Conservation (phyloP, 2,888 invertebrate genomes). For the Agrochola lota region DNA sequence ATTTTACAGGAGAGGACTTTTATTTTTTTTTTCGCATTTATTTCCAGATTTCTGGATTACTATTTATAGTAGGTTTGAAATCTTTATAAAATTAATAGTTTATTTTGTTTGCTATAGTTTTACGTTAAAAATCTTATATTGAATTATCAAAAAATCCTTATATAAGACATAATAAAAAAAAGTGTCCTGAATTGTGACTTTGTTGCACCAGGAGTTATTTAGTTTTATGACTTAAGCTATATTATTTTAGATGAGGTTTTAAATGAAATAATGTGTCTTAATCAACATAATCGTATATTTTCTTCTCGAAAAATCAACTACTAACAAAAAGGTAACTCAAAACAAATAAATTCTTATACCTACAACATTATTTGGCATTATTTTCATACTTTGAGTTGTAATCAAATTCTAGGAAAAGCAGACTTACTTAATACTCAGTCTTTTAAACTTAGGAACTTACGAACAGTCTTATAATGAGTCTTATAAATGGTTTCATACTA, state of each 20-base stretch:
- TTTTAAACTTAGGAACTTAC: slow-evolving; percentile 8
- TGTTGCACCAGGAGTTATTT: not conserved
- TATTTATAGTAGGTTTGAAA: too few species aligned
- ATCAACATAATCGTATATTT: slow-evolving; percentile 18
- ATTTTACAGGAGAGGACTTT: too few species aligned
- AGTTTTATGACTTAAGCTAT: not conserved
- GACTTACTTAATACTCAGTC: slow-evolving; percentile 10
- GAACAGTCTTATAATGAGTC: not conserved
- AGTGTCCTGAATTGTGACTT: not conserved
- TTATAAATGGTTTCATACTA: slow-evolving; percentile 12
- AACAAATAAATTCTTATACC: slow-evolving; percentile 35
- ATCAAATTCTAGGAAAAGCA: slow-evolving; percentile 18
- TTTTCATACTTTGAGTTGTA: slow-evolving; percentile 37
- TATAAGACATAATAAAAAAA: not conserved
- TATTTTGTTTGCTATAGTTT: not conserved
- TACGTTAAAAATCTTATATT: not conserved
- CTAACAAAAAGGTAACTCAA: slow-evolving; percentile 31
- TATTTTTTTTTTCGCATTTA: too few species aligned
- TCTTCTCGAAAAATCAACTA: slow-evolving; percentile 2
- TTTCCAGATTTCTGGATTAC: too few species aligned
- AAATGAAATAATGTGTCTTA: slow-evolving; percentile 12
- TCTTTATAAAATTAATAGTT: too few species aligned
- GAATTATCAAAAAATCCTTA: not conserved
- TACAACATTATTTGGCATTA: slow-evolving; percentile 35
- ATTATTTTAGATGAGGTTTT: slow-evolving; percentile 14